These are phyloP conservation scores for Helicoverpa assulta DNA, from an alignment of 2,888 invertebrate species.

Conservation along the genomic window DNA sequence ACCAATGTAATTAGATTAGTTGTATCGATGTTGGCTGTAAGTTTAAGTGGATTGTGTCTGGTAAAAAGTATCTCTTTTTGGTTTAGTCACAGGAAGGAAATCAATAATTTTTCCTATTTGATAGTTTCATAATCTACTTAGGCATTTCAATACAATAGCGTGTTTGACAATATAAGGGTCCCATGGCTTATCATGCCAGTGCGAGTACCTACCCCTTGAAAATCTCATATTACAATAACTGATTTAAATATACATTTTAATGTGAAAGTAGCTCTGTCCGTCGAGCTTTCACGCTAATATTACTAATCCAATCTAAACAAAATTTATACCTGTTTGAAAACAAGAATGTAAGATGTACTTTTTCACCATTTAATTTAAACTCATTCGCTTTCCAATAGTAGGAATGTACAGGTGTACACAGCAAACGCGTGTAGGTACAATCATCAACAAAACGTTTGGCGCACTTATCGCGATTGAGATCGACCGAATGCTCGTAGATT, in stretches of 20 bases:
- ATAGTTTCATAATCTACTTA: no score
- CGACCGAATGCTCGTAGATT: conserved; percentile 67
- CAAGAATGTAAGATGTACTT: conserved; percentile 19
- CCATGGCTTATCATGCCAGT: no score
- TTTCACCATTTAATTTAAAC: conserved; percentile 23
- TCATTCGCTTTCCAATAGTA: conserved; percentile 54
- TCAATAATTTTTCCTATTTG: no score
- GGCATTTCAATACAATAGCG: no score
- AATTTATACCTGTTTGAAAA: background rate
- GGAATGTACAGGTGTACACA: conserved; percentile 52
- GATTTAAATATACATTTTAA: no score
- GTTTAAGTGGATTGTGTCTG: conserved; percentile 43
- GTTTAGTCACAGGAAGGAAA: no score
- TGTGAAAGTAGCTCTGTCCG: no score
- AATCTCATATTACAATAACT: no score
- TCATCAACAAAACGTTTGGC: conserved; percentile 38
- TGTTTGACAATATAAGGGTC: no score
- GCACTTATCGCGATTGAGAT: conserved; percentile 73
- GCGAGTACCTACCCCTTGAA: no score
- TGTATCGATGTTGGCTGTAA: conserved; percentile 44
- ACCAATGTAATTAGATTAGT: conserved; percentile 49
- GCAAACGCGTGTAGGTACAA: conserved; percentile 31
- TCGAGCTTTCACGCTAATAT: no score
- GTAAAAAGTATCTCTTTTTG: conserved; percentile 29
- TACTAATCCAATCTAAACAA: no score